phyloP scores from a whole-genome alignment of 2,113 vertebrate genomes.

The Prinia subflava region DNA sequence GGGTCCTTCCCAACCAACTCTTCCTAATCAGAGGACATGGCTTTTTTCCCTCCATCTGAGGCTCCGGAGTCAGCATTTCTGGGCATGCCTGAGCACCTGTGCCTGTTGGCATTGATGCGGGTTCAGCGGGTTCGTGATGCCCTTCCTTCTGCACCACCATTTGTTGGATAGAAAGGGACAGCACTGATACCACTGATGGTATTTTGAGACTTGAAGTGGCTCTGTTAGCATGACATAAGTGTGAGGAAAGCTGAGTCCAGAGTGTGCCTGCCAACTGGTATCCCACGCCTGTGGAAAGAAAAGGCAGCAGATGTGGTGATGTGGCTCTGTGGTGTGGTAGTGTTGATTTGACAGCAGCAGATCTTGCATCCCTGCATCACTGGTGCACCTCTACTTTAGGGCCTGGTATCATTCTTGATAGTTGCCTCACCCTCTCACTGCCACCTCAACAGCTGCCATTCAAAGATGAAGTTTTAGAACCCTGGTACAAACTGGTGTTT shows the following conservation, averaged over 20 bases:
- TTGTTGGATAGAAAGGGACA: background rate
- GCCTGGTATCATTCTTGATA: background rate
- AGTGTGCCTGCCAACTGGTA: background rate
- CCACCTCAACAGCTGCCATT: fast-evolving
- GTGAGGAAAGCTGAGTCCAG: background rate
- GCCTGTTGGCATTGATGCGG: fast-evolving
- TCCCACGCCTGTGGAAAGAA: fast-evolving
- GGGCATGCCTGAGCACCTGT: fast-evolving
- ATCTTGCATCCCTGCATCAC: background rate
- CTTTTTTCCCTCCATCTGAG: background rate
- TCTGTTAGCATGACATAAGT: background rate
- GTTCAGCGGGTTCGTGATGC: fast-evolving
- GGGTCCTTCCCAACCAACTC: background rate
- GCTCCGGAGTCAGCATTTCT: background rate
- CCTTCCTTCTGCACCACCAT: background rate
- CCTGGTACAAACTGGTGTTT: background rate
- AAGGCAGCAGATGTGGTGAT: background rate
- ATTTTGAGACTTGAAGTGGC: background rate
- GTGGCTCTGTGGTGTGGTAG: background rate
- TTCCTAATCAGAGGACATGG: background rate
- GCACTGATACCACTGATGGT: fast-evolving
- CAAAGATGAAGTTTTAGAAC: background rate
- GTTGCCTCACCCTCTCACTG: fast-evolving
- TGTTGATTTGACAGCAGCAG: background rate
- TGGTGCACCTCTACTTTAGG: background rate